phyloP scores from a whole-genome alignment of 2,113 vertebrate genomes.

The Podarcis cretensis region DNA sequence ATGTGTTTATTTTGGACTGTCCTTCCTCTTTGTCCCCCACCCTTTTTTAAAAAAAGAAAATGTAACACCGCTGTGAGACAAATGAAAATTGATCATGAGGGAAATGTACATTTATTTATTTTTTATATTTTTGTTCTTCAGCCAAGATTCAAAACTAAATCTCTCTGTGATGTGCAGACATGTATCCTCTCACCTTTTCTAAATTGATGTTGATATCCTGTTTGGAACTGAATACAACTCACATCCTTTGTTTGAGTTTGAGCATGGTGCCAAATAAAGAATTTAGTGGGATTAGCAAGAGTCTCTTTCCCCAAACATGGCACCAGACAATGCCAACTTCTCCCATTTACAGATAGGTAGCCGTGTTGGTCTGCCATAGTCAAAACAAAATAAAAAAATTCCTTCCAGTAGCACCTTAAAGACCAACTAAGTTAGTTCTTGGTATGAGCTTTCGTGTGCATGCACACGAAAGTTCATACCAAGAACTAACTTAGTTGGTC shows the following conservation, averaged over 20 bases:
- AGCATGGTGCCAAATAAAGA: not conserved
- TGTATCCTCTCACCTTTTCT: not conserved
- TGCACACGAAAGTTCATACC: too few relatives aligned
- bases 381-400: too few relatives aligned
- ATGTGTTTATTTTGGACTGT: not conserved
- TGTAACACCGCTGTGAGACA: not conserved
- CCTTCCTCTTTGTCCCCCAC: not conserved
- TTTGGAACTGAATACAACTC: not conserved
- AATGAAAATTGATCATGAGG: not conserved
- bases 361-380: too few relatives aligned
- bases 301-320: not conserved
- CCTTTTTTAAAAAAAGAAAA: not conserved
- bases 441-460: too few relatives aligned
- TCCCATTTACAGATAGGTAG: too few relatives aligned
- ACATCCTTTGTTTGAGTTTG: slow-evolving; percentile 15
- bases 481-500: too few relatives aligned
- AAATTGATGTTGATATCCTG: not conserved
- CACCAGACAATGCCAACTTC: not conserved
- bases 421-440: too few relatives aligned
- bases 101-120: not conserved
- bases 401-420: too few relatives aligned
- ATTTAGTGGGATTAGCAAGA: slow-evolving; percentile 10
- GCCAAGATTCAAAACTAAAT: not conserved
- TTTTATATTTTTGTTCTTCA: not conserved
- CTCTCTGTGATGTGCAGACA: not conserved